These are phyloP conservation scores for Microtus montanus DNA, from an alignment of 2,113 vertebrate species.

Conservation along the genomic window DNA sequence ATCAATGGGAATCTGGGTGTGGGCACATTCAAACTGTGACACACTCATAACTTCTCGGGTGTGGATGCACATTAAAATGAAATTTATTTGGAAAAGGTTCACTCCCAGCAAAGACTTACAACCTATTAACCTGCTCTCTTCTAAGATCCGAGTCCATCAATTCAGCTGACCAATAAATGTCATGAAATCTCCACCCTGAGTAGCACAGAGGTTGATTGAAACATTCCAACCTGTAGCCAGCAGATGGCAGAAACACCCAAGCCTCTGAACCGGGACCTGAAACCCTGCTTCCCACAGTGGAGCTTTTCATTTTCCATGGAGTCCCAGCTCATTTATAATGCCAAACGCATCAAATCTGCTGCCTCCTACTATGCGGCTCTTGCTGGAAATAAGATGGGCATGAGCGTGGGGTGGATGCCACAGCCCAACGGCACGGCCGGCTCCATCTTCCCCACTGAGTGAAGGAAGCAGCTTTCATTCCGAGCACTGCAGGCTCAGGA, in stretches of 20 bases:
- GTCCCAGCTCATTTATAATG: constrained; percentile 1
- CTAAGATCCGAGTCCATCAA: background rate
- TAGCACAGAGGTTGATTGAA: background rate
- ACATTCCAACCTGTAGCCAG: constrained; percentile 64
- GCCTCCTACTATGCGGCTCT: background rate
- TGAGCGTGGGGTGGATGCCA: background rate
- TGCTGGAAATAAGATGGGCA: background rate
- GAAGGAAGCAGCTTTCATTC: background rate
- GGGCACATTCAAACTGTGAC: background rate
- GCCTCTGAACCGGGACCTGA: constrained; percentile 17
- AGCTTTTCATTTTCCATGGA: background rate
- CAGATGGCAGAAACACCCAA: constrained; percentile 84
- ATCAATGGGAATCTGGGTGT: background rate
- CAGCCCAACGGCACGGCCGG: background rate
- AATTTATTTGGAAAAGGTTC: background rate
- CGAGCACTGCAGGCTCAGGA: background rate
- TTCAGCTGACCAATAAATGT: constrained; percentile 36
- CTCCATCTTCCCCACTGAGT: background rate
- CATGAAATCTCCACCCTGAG: background rate
- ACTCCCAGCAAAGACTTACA: background rate
- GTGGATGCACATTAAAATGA: background rate
- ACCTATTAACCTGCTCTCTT: background rate
- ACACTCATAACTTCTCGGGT: background rate
- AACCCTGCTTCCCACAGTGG: background rate
- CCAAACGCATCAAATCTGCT: background rate